These are phyloP conservation scores for Eupithecia vulgata DNA, from an alignment of 2,888 invertebrate genomes.

Conservation along the genomic window DNA sequence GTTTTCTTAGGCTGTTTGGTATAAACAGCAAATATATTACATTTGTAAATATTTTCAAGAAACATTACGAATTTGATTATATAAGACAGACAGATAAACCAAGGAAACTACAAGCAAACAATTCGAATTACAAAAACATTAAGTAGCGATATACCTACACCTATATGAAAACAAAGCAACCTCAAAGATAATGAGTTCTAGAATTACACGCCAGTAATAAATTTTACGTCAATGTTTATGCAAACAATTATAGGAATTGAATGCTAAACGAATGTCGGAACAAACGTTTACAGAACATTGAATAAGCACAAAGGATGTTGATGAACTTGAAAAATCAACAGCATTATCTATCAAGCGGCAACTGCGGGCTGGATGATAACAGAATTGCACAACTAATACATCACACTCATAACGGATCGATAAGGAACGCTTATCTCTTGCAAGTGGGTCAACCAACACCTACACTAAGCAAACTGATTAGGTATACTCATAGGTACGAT, in stretches of 20 bases:
- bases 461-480: slow-evolving; percentile 60
- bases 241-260: slow-evolving; percentile 53
- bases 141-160: neutral
- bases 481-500: slow-evolving; percentile 42
- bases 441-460: slow-evolving; percentile 75
- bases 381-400: slow-evolving; percentile 72
- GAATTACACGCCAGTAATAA: slow-evolving; percentile 48
- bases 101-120: slow-evolving; percentile 3
- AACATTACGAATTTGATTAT: neutral
- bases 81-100: neutral
- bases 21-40: neutral
- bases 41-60: neutral
- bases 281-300: slow-evolving; percentile 57
- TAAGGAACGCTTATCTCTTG: slow-evolving; percentile 65
- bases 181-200: slow-evolving; percentile 46
- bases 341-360: slow-evolving; percentile 55
- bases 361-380: slow-evolving; percentile 57
- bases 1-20: neutral
- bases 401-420: slow-evolving; percentile 63
- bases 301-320: slow-evolving; percentile 62
- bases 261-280: slow-evolving; percentile 53
- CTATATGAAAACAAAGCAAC: slow-evolving; percentile 46
- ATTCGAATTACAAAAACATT: slow-evolving; percentile 30
- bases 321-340: slow-evolving; percentile 67
- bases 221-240: slow-evolving; percentile 60